phyloP scores from a whole-genome alignment of 2,888 invertebrate species.

The Adelphocoris suturalis region DNA sequence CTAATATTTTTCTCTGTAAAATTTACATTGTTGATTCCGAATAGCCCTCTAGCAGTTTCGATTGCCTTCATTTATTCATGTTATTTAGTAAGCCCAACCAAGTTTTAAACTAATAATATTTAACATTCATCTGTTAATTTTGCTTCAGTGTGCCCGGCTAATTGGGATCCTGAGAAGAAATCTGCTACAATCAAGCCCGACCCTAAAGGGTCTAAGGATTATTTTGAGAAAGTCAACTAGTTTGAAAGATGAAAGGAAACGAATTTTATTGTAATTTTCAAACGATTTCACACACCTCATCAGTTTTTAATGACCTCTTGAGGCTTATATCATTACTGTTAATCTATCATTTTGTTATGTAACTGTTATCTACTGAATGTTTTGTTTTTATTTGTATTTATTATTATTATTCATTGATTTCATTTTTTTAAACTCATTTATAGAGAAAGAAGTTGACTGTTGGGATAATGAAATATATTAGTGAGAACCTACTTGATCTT shows the following conservation, averaged over 20 bases:
- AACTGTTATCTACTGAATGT: not conserved
- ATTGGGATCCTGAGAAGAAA: constrained; percentile 90
- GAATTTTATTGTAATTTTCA: not conserved
- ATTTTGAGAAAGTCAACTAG: constrained; percentile 83
- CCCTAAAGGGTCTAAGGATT: constrained; percentile 91
- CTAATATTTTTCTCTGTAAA: too few species aligned
- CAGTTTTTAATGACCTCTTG: not conserved
- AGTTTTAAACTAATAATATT: too few species aligned
- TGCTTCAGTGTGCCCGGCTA: constrained; percentile 93
- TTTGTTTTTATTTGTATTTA: too few species aligned
- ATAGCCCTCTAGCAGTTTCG: too few species aligned
- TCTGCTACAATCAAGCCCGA: constrained; percentile 93
- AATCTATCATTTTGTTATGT: not conserved
- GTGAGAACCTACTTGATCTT: too few species aligned
- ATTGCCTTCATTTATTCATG: too few species aligned
- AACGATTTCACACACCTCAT: not conserved
- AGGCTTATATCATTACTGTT: not conserved
- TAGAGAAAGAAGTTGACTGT: too few species aligned
- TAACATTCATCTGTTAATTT: not conserved
- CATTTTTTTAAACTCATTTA: too few species aligned
- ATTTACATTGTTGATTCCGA: too few species aligned
- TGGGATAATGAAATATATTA: too few species aligned
- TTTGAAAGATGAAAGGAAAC: constrained; percentile 62
- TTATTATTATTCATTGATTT: too few species aligned
- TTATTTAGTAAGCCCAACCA: too few species aligned